phyloP scores from a whole-genome alignment of 2,113 vertebrate genomes.

The Oreotrochilus melanogaster region DNA sequence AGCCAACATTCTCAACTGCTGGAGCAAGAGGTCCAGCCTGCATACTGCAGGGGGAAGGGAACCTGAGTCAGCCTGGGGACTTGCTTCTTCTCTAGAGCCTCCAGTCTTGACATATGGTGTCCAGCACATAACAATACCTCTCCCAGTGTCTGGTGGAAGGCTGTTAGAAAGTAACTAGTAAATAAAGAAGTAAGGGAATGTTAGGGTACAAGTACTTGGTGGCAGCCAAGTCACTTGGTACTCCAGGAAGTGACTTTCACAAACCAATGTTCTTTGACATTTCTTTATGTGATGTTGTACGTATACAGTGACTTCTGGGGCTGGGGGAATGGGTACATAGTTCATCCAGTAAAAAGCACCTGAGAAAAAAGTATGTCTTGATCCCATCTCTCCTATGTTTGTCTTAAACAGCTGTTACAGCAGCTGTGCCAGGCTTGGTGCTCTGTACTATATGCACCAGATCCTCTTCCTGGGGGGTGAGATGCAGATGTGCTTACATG shows the following conservation, averaged over 20 bases:
- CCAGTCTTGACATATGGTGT: fast-evolving
- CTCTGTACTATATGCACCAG: neutral
- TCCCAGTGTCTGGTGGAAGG: neutral
- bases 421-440: neutral
- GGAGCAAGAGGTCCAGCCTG: neutral
- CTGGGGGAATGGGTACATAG: neutral
- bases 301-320: neutral
- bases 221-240: neutral
- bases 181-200: neutral
- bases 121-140: neutral
- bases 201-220: neutral
- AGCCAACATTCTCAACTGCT: neutral
- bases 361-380: neutral
- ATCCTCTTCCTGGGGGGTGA: neutral
- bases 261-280: neutral
- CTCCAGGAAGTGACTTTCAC: neutral
- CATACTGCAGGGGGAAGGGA: neutral
- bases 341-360: neutral
- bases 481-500: neutral
- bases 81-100: neutral
- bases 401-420: neutral
- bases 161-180: neutral
- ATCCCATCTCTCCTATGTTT: neutral
- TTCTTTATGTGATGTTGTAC: neutral
- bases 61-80: neutral